Base-by-base conservation (phyloP, 2,797 vertebrate genomes). In the Falco columbarius region DNA sequence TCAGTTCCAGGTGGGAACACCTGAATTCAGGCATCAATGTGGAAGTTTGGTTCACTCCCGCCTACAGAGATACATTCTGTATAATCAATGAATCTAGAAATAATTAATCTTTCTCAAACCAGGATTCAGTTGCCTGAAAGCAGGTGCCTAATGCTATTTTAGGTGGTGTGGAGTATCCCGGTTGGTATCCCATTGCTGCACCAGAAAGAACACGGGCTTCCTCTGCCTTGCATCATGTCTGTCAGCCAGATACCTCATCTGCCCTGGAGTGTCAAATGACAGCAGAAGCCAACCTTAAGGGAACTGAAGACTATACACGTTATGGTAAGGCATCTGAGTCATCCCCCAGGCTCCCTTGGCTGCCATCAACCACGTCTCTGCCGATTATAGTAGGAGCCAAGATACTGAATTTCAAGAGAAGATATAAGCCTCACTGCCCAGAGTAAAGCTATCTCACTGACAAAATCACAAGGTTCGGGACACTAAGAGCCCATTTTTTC, bases 141-240 rank as follows among this genome's bases (percentile, higher is more conserved):
- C 56, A 94, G 34, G 26, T 51, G 52, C 29, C 46, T 61, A 68
- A 44, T 52, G 58, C 58, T 94, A 84, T 93, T 94, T 91, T 94
- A 67, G 49, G 77, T 89, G 54, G 17, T 65, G 22, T 61, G 62
- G 54, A 94, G 17, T 81, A 65, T 71, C 30, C 61, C 0, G 0
- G 5, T 21, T 87, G 90, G 66, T 62, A 93, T 72, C 29, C 54
- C 9, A 5, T 75, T 93, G 58, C 84, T 87, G 54, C 77, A 91
- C 24, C 77, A 91, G 49, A 86, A 89, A 87, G 87, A 63, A 56
- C 1, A 5, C 13, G 58, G 74, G n/a, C 47, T 88, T 97, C 47
- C 82, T 86, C 30, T 0, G 1, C 27, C 56, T 92, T 74, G 36
- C 47, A 17, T 90, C 63, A 36, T 3, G 1, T n/a, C 75, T 92